Base-by-base conservation (phyloP, 2,797 vertebrate genomes). In the Acestrorhynchus altus region DNA sequence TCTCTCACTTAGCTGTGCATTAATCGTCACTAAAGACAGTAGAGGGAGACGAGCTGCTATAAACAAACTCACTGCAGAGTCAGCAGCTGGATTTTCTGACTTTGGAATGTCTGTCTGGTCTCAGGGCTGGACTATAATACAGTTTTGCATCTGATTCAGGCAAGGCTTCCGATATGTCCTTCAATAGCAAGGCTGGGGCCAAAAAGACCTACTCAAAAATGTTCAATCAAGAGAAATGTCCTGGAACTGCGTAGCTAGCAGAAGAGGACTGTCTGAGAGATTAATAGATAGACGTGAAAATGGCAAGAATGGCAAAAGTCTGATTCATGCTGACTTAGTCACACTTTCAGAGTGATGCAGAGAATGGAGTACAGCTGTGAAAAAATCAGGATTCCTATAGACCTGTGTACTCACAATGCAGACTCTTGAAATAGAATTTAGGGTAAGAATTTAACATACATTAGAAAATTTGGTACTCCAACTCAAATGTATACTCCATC, bases 41-140 rank as follows among this genome's bases (percentile, higher is more conserved):
- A 51, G 47, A 47, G 44, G 24, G 44, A 72, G 72, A 64, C 11
- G 52, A 20, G 63, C 13, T 44, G 13, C 40, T 22, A 44, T 65
- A 65, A 65, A 12, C 22, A 24, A 46, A 46, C 20, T 65, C 63
- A 46, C 39, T 42, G 61, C 61, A 65, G 61, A 40, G 35, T 44
- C 40, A 42, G 40, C 39, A 65, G 20, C 63, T 59, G 18, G 52
- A 66, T 66, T 13, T 67, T 67, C 42, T n/a, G 18, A 31, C 4
- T 46, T 12, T 4, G 61, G 59, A 40, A 40, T 11, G 1, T 11
- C 5, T 24, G 11, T 16, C 20, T 24, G 35, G 4, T n/a, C 12
- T 22, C 22, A 40, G n/a, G 1, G 1, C 7, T n/a, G 13, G 61
- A 64, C 20, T 3, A 65, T 20, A 39, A 39, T 65, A 12, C 40